phyloP scores from a whole-genome alignment of 2,113 vertebrate species.

The Pteruthius melanotis region DNA sequence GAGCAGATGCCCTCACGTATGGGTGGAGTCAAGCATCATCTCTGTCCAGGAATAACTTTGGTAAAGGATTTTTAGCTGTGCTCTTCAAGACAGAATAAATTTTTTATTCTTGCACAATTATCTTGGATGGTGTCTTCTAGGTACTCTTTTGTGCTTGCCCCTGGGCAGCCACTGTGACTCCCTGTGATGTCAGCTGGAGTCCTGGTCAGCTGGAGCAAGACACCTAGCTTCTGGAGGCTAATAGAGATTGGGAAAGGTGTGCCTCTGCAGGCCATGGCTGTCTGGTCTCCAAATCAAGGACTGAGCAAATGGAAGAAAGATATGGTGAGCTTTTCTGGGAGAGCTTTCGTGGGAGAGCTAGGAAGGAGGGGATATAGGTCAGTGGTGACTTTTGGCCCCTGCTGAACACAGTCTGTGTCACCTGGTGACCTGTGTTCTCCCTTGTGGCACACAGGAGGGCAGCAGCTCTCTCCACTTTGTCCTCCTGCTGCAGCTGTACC shows the following conservation, averaged over 20 bases:
- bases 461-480: not conserved
- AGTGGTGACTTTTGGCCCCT: not conserved
- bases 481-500: not conserved
- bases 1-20: not conserved
- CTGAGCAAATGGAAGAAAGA: not conserved
- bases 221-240: not conserved
- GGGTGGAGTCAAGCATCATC: not conserved
- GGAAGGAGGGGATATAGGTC: not conserved
- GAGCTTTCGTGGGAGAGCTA: not conserved
- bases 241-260: not conserved
- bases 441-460: not conserved
- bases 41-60: not conserved
- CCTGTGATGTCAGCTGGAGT: not conserved
- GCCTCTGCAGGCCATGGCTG: not conserved
- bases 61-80: not conserved
- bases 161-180: not conserved
- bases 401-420: not conserved
- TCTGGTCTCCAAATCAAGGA: not conserved
- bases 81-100: not conserved
- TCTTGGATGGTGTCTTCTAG: not conserved
- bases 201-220: not conserved
- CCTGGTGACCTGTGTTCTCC: not conserved
- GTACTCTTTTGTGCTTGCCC: not conserved
- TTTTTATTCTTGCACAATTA: not conserved
- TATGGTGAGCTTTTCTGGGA: not conserved